Evolutionary conservation across 2,797 vertebrate genomes (phyloP).

Genomic region (Melanotaenia parkinsoni): DNA sequence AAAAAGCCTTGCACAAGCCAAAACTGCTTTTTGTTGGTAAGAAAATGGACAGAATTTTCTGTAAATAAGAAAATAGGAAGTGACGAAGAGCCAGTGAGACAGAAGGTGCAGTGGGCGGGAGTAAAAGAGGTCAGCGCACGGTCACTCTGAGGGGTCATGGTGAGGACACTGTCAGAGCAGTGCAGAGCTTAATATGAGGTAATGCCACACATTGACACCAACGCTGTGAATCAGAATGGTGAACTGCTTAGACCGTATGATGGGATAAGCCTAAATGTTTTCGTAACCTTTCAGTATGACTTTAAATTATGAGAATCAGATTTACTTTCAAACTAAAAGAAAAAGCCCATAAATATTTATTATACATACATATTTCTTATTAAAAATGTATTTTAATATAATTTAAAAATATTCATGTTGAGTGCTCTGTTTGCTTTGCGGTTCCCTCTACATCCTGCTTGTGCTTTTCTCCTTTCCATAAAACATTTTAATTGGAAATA

Average conservation of each 20-base stretch:
- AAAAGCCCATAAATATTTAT: not conserved
- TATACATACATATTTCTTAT: not conserved
- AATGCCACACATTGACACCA: slow-evolving; percentile 55
- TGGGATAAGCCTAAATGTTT: slow-evolving; percentile 24
- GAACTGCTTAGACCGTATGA: slow-evolving; percentile 37
- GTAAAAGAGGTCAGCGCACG: slow-evolving; percentile 70
- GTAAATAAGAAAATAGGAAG: slow-evolving; percentile 48
- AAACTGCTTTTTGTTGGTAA: not conserved
- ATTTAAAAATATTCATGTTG: too few species aligned
- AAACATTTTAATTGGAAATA: not conserved
- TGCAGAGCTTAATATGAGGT: slow-evolving; percentile 62
- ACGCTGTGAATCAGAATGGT: slow-evolving; percentile 44
- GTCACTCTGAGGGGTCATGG: slow-evolving; percentile 70
- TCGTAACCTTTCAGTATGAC: slow-evolving; percentile 32
- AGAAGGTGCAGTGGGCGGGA: slow-evolving; percentile 54
- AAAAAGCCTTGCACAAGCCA: slow-evolving; percentile 2
- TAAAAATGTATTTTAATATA: too few species aligned
- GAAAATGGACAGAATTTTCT: slow-evolving; percentile 24
- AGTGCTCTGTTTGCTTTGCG: too few species aligned
- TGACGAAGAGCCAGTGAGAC: slow-evolving; percentile 50
- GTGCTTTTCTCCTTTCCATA: not conserved
- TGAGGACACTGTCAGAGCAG: slow-evolving; percentile 71
- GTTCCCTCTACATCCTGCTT: not conserved
- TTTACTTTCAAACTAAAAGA: slow-evolving; percentile 3
- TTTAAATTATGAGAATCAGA: slow-evolving; percentile 6